These are phyloP conservation scores for Unio pictorum DNA, from an alignment of 2,888 invertebrate species.

Conservation along the genomic window DNA sequence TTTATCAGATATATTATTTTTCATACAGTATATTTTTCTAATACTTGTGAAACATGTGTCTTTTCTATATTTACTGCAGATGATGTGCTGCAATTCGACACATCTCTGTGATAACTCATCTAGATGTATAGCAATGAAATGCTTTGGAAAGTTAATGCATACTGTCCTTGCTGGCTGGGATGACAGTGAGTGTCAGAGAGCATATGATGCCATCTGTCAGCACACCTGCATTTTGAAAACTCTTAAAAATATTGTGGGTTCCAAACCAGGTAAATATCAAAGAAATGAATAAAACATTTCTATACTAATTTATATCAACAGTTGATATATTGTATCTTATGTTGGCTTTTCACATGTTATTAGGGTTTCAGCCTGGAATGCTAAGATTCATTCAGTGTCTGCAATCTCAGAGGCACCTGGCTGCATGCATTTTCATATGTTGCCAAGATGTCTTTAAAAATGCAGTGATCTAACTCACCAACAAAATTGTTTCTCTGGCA, in stretches of 20 bases:
- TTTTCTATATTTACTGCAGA: slow-evolving; percentile 25
- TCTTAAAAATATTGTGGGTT: slow-evolving; percentile 56
- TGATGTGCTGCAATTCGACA: slow-evolving; percentile 43
- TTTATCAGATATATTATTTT: background rate
- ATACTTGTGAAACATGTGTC: too few relatives aligned
- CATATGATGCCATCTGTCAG: slow-evolving; percentile 61
- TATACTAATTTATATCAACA: too few relatives aligned
- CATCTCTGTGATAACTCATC: slow-evolving; percentile 53
- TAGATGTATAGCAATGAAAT: slow-evolving; percentile 60
- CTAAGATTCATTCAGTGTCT: too few relatives aligned
- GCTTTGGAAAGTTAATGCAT: slow-evolving; percentile 70
- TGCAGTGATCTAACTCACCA: too few relatives aligned
- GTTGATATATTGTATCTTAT: too few relatives aligned
- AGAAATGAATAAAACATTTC: too few relatives aligned
- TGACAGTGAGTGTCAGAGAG: slow-evolving; percentile 68
- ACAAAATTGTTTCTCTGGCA: too few relatives aligned
- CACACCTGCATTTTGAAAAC: slow-evolving; percentile 61
- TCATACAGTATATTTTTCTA: background rate
- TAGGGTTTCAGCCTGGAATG: too few relatives aligned
- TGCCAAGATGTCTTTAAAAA: too few relatives aligned
- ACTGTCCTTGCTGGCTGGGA: slow-evolving; percentile 71
- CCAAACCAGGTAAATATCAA: slow-evolving; percentile 59
- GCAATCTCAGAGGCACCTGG: too few relatives aligned
- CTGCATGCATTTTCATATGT: too few relatives aligned
- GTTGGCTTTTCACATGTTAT: too few relatives aligned